Evolutionary conservation across 2,113 vertebrate species (phyloP), one percentile per base, ranked within the genome.

Genomic region (Meles meles): DNA sequence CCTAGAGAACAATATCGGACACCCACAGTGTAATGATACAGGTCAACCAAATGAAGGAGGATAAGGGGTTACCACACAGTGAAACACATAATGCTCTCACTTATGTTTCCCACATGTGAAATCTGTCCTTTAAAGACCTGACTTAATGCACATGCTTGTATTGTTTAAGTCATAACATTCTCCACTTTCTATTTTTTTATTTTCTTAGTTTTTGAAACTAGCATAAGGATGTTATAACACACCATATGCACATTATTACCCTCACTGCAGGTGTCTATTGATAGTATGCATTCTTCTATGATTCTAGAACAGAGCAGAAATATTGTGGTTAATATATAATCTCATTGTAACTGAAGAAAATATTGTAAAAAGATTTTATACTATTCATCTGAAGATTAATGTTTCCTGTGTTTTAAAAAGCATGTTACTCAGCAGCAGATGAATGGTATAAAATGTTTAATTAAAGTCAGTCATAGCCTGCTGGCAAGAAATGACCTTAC

Each of bases 401-500:
- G 92, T 98, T 98, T 98, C 97, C 98, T 98, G 88, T 96, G 67
- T 98, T 98, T 98, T 98, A 98, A 97, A 98, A 97, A 96, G 91
- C 96, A 95, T 18, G 42, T 93, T 98, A 93, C 92, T 74, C 94
- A 94, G 95, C 95, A 98, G 5, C 97, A 98, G 97, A 98, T 95
- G 98, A 98, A 95, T 63, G 72, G 96, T 96, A 98, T 97, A 98
- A 98, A 98, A 97, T 44, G 59, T 97, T 98, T 98, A 98, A 98
- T 98, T 98, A 98, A 96, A 98, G 96, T 98, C 97, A 98, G 93
- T 88, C 85, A 3, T n/a, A 98, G 98, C 92, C 96, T 98, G 67
- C 97, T 98, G 98, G 98, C 97, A 97, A 98, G 94, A 95, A 97
- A 10, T 98, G 98, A 98, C 98, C 98, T 98, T 97, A 95, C 97